Evolutionary conservation across 2,888 invertebrate species (phyloP), one percentile per base, ranked within the genome.

Genomic region (Gnatocerus cornutus): DNA sequence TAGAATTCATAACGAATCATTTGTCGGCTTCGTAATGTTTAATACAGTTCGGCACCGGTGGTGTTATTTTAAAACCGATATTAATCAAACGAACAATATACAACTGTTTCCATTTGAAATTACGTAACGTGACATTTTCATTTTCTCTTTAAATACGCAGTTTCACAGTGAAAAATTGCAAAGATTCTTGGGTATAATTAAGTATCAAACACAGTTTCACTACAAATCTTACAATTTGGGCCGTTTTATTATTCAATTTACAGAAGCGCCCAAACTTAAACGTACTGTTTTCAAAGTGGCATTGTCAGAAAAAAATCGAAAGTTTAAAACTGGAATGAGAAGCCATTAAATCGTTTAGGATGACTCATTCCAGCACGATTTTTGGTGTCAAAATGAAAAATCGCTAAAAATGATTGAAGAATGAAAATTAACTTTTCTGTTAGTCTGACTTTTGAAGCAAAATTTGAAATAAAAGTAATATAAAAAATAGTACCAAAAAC

Each of bases 51-150:
- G 30, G 55, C 52, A 63, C 41, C 39, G 63, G 45, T 21, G 21
- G 21, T 13, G 53, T 16, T 16, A 14, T 52, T 52, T 16, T 67
- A 46, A 68, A 68, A 61, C 52, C 55, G 53, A 62, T 63, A 68
- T 63, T 58, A 63, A 68, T 68, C 63, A 50, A 68, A 63, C 43
- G 45, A 50, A 58, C 63, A 68, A 63, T 58, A 63, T 52, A 63
- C 58, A 59, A 67, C 59, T 13, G 58, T 58, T 63, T 43, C 68
- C 50, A 69, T 69, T 69, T 63, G 37, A 56, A 69, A 64, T 69
- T 64, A 58, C 62, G 55, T 62, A 55, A 56, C 64, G 53, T 64
- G 63, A 45, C 58, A 64, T 64, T 69, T 69, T 64, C 64, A 68
- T 68, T 68, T 68, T 56, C 68, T 50, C 55, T 63, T 68, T 63